Percentiles rank a stretch among this genome's conserved stretches.
phyloP scores from a whole-genome alignment of 2,888 invertebrate genomes.

The Eilema sororculum region DNA sequence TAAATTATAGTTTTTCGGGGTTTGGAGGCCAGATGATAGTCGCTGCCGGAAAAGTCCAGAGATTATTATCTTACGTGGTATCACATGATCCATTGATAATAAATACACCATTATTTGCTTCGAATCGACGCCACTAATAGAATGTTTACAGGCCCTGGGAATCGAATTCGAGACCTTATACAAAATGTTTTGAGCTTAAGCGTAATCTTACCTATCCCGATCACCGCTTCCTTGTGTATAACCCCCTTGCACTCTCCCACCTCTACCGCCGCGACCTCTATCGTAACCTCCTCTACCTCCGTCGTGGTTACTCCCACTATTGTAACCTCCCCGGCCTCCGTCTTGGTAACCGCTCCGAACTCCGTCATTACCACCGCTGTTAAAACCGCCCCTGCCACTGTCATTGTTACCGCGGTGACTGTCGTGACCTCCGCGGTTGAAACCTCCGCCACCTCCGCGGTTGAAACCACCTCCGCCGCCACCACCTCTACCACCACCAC shows the following conservation, averaged over 20 bases:
- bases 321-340: conserved; percentile 52
- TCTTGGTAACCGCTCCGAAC: conserved; percentile 42
- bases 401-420: neutral
- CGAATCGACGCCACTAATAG: too few species aligned
- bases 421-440: conserved; percentile 54
- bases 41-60: too few species aligned
- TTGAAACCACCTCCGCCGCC: conserved; percentile 27
- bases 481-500: conserved; percentile 49
- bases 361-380: conserved; percentile 32
- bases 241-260: conserved; percentile 73
- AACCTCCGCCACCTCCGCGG: conserved; percentile 62
- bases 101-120: too few species aligned
- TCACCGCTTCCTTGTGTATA: conserved; percentile 69
- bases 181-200: neutral
- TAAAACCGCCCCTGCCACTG: neutral
- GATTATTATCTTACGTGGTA: too few species aligned
- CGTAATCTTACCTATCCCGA: conserved; percentile 56
- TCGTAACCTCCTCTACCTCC: conserved; percentile 54
- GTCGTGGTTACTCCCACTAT: conserved; percentile 59
- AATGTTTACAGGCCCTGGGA: too few species aligned
- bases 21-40: too few species aligned
- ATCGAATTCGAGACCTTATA: neutral
- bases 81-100: too few species aligned
- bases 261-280: conserved; percentile 30
- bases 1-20: too few species aligned